Evolutionary conservation across 1,140 invertebrate genomes (phyloP), one percentile per base, ranked within the genome.

Genomic region (Phenacoccus solenopsis): DNA sequence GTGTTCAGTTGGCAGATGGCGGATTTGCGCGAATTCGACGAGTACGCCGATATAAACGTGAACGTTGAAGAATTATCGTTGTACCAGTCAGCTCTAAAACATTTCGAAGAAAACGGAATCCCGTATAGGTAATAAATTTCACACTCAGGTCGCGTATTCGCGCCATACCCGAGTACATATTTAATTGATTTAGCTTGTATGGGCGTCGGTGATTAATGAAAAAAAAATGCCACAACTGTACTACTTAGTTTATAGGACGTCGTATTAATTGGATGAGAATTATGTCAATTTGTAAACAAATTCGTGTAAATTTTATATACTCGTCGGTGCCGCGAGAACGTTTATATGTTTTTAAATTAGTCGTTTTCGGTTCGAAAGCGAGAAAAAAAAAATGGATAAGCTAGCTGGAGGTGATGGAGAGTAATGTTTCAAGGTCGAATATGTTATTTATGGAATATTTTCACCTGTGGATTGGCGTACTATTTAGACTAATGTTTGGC

Each of bases 11-110:
- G 81, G 70, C 74, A 93, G 90, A 89, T 96, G 22, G 93, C 93
- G 24, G 92, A 97, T 82, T 80, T 96, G 59, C 81, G 87, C 38
- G 91, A 94, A 75, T 93, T 94, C 75, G 91, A 94, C 76, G 91
- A 93, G 76, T 88, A 91, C 76, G 81, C 83, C 1, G 88, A 90
- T 75, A 80, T 83, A 30, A 27, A 74, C 24, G 61, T 70, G 7
- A 90, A 94, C 76, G 79, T 90, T 69, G 88, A 90, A 71, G 84
- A 86, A 71, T 85, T 90, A 72, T 86, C 88, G 56, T 78, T 96
- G 16, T 95, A 94, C 79, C 90, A 93, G 76, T 80, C 83, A 20
- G 91, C 91, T 0, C 76, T 93, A 7, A 85, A 88, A 75, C 86
- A 89, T 74, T 82, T 84, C 72, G 86, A 94, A 75, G 87, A 91